These are phyloP conservation scores for Drosophila teissieri DNA, from an alignment of 1,140 invertebrate species.

Conservation along the genomic window DNA sequence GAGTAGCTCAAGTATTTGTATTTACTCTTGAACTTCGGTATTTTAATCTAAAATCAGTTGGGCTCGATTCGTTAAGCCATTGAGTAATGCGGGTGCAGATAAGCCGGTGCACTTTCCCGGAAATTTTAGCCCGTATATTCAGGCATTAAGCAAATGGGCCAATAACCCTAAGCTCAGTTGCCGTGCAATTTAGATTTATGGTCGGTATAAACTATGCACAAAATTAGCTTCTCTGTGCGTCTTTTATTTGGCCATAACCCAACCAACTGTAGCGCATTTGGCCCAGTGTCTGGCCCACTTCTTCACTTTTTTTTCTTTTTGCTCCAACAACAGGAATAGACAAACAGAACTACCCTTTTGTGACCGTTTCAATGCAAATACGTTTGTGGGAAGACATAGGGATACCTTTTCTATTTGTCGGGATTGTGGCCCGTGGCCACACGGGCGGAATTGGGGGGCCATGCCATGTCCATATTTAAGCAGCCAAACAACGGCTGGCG, in stretches of 20 bases:
- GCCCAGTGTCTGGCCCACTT: slow-evolving; percentile 25
- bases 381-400: slow-evolving; percentile 34
- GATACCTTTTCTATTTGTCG: slow-evolving; percentile 62
- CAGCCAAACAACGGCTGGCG: slow-evolving; percentile 40
- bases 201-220: slow-evolving; percentile 55
- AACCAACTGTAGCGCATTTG: slow-evolving; percentile 60
- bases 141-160: slow-evolving; percentile 36
- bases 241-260: slow-evolving; percentile 54
- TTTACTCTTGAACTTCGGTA: slow-evolving; percentile 1
- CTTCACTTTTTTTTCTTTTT: background rate
- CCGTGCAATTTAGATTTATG: slow-evolving; percentile 53
- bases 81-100: slow-evolving; percentile 29
- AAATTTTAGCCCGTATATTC: slow-evolving; percentile 23
- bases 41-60: slow-evolving; percentile 5
- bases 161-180: slow-evolving; percentile 46
- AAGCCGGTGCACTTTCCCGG: slow-evolving; percentile 21
- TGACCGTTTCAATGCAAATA: slow-evolving; percentile 59
- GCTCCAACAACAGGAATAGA: background rate
- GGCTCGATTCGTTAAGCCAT: slow-evolving; percentile 4
- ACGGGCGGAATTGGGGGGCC: slow-evolving; percentile 9
- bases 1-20: slow-evolving; percentile 15
- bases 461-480: slow-evolving; percentile 66
- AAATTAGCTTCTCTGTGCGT: slow-evolving; percentile 49
- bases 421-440: slow-evolving; percentile 36
- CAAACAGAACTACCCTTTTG: slow-evolving; percentile 55